Percentiles rank a stretch among this genome's conserved stretches.
phyloP scores from a whole-genome alignment of 23 tunicate species.

The Halocynthia aurantium region DNA sequence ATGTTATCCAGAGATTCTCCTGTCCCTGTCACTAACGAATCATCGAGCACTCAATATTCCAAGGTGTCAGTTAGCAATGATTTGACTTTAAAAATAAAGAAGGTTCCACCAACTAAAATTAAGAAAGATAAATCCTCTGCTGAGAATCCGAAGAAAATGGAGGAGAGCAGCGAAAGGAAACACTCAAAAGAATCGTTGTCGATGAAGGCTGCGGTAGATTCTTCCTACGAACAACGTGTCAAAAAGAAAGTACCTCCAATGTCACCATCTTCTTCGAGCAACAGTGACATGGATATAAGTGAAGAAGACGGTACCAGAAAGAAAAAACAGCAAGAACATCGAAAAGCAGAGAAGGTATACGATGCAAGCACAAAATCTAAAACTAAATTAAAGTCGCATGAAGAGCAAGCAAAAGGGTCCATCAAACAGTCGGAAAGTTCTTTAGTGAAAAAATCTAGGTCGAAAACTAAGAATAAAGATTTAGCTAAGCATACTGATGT shows the following conservation, averaged over 20 bases:
- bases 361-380: neutral
- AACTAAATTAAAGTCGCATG: neutral
- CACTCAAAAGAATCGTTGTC: neutral
- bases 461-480: neutral
- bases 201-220: no score
- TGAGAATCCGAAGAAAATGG: conserved; percentile 5
- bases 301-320: conserved; percentile 30
- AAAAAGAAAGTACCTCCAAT: conserved; percentile 15
- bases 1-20: neutral
- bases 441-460: neutral
- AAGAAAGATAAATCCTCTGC: neutral
- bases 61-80: neutral
- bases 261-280: conserved; percentile 37
- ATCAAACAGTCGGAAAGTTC: neutral
- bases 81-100: conserved; percentile 23
- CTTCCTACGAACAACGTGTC: neutral
- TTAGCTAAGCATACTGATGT: neutral
- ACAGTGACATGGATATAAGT: conserved; percentile 64
- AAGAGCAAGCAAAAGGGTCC: neutral
- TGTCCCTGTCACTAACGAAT: conserved; percentile 2
- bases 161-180: conserved; percentile 4
- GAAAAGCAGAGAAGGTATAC: conserved; percentile 45
- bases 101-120: neutral
- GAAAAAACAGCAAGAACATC: conserved; percentile 17
- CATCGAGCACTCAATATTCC: neutral